These are phyloP conservation scores for Plutomurus gul DNA, from an alignment of 1,140 invertebrate species.

Conservation along the genomic window DNA sequence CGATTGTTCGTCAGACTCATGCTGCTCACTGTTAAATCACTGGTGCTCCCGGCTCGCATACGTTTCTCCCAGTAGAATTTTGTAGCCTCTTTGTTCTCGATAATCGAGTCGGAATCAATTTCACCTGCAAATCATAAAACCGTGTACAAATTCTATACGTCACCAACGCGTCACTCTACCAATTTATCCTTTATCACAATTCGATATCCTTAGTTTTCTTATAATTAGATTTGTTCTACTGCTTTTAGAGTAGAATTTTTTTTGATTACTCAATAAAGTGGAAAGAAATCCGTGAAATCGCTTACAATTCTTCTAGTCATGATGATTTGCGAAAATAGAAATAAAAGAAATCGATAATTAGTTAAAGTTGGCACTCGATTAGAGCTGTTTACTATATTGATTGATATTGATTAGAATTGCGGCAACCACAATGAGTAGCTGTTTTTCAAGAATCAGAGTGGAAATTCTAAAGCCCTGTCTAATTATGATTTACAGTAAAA, in stretches of 20 bases:
- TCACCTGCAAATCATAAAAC: conserved; percentile 54
- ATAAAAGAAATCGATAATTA: neutral
- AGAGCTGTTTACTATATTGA: neutral
- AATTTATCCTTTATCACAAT: neutral
- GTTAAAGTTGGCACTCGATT: conserved; percentile 2
- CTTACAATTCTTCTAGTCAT: neutral
- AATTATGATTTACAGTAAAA: conserved; percentile 9
- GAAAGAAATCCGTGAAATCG: conserved; percentile 1
- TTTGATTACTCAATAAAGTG: neutral
- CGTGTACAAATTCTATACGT: neutral
- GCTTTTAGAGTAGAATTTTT: neutral
- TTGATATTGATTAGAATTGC: neutral
- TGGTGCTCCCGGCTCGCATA: conserved; percentile 54
- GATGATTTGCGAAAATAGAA: neutral
- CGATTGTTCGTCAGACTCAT: neutral
- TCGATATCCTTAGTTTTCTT: neutral
- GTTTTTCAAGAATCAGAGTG: conserved; percentile 4
- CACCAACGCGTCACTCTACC: too few relatives aligned
- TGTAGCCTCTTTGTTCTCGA: conserved; percentile 57
- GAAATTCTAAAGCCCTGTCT: conserved; percentile 12
- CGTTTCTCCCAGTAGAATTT: conserved; percentile 57
- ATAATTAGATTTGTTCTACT: too few relatives aligned
- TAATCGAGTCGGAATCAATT: conserved; percentile 56
- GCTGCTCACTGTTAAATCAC: conserved; percentile 25
- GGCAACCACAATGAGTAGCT: conserved; percentile 3